Evolutionary conservation across 2,797 vertebrate genomes (phyloP), one percentile per base, ranked within the genome.

Genomic region (Chelon labrosus): DNA sequence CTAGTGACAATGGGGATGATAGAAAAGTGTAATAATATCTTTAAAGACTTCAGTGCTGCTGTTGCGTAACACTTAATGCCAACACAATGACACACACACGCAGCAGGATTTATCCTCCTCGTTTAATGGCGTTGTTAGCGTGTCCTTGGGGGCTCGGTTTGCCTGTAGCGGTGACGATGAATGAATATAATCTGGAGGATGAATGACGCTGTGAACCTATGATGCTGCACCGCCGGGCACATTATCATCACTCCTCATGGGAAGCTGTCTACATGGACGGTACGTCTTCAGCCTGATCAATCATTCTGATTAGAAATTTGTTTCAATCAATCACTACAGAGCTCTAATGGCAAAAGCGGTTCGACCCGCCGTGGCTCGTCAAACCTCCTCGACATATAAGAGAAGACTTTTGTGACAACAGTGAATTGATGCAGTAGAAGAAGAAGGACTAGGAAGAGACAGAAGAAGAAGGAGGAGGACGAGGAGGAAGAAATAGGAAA

Each of bases 61-160:
- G 22, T 22, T 22, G 22, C 22, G 22, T 22, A 22, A 22, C 22
- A 22, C 22, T 22, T 22, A 22, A 22, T 22, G 22, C 22, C 22
- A 22, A 22, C 22, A 22, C 22, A 22, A 1, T 22, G 22, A 22
- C 22, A 22, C 22, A 22, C 22, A 20, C 70, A 35, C 61, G 67
- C 58, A 11, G 11, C 62, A 82, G 64, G 73, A 76, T 57, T 77
- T 80, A 76, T 88, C 84, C 77, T 83, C 58, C 79, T 64, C 54
- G 56, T 88, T 88, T 89, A 90, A 88, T 77, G 27, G 79, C 62
- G 55, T 81, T 44, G 62, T 84, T 88, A 85, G 74, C 37, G 76
- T 82, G 90, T 89, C 91, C 90, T 92, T 92, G 88, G 82, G 88
- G 79, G 89, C 42, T 61, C 81, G 82, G 75, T 84, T 31, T 80